Conservation (phyloP, 2,888 invertebrate species). For the Laspeyria flexula region DNA sequence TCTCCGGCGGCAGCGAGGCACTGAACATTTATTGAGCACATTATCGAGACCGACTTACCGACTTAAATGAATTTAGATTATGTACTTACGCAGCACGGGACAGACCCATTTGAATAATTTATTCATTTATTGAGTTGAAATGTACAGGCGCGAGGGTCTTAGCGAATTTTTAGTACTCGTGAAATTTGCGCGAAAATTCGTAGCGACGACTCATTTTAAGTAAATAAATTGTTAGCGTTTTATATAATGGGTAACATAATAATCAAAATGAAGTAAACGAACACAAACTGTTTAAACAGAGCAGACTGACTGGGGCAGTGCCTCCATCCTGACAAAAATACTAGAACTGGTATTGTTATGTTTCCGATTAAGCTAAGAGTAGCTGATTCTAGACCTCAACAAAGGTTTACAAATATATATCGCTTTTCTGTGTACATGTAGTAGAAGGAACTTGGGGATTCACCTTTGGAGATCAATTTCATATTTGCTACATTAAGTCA, state of each 20-base stretch:
- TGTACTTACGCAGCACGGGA: neutral
- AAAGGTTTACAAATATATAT: too few species aligned
- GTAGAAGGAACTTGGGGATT: too few species aligned
- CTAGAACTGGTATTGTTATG: too few species aligned
- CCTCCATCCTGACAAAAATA: too few species aligned
- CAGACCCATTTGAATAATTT: neutral
- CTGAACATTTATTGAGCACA: neutral
- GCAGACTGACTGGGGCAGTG: too few species aligned
- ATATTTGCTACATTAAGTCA: too few species aligned
- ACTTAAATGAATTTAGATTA: constrained; percentile 1
- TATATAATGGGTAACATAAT: neutral
- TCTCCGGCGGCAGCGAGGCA: neutral
- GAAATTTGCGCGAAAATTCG: neutral
- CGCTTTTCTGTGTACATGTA: too few species aligned
- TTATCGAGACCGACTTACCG: neutral
- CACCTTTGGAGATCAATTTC: too few species aligned
- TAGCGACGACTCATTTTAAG: neutral
- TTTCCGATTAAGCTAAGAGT: too few species aligned
- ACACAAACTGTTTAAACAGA: too few species aligned
- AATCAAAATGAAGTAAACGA: too few species aligned
- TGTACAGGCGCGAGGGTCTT: neutral
- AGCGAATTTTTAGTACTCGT: neutral
- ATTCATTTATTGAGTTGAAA: neutral
- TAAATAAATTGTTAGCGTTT: neutral
- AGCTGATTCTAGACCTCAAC: too few species aligned